Base-by-base conservation (phyloP, 2,888 invertebrate species). In the Apomyelois bistriatella region DNA sequence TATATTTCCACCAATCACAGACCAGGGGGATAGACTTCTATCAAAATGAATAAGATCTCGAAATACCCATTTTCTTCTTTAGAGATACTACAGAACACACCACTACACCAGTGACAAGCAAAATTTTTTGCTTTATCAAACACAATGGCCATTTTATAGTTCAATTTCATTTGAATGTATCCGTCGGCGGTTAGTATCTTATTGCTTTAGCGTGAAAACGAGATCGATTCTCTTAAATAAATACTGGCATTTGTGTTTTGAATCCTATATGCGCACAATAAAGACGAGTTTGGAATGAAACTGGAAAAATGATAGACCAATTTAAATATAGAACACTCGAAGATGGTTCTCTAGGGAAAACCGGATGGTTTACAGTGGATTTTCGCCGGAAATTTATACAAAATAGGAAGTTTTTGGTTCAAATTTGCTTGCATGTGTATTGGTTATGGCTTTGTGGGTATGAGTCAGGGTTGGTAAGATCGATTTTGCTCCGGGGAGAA, bases 291-390 rank as follows among this genome's bases (percentile, higher is more conserved):
- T 80, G 1, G 28, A 35, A 41, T 70, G 62, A 1, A 15, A 5
- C 1, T 1, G 6, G 22, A 38, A 58, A 70, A 80, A 77, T 79
- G 82, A 85, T 87, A 86, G 74, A 81, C 69, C 83, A 80, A 83
- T 88, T 87, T 82, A 76, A 81, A 84, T 82, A 86, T 85, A 79
- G 85, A 84, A 77, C 85, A 72, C 70, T 73, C 73, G 76, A 85
- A 89, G 90, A 90, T 90, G 88, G 89, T 84, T 86, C 90, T 90
- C 87, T 81, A 80, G 88, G 89, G 89, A 90, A 89, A 86, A 86
- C 69, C 79, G 71, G 67, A 66, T 61, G 43, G 52, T 30, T 41
- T 56, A 55, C 62, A 81, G 42, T 66, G 76, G 58, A 71, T 72
- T 77, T 64, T 76, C 52, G 36, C 12, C 63, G 41, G 58, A 73